Percentiles rank a stretch among this genome's conserved stretches.
These are phyloP conservation scores for Apostichopus japonicus DNA, from an alignment of 35 echinoderm and acorn worm species.

Conservation along the genomic window DNA sequence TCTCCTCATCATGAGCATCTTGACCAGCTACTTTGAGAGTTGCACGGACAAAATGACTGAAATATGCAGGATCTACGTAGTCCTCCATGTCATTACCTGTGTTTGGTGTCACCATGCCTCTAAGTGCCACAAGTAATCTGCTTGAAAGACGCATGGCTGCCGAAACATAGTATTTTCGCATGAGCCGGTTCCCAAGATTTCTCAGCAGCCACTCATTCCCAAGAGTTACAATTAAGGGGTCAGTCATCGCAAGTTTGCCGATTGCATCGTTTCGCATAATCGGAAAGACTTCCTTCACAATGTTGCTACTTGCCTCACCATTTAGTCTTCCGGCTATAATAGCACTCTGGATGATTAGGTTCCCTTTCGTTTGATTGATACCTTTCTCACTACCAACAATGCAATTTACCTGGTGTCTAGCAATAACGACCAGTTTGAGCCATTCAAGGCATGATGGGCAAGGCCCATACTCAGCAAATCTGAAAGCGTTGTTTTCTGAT, in stretches of 20 bases:
- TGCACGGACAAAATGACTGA: slow-evolving; percentile 33
- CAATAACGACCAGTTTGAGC: slow-evolving; percentile 25
- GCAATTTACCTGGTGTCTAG: slow-evolving; percentile 33
- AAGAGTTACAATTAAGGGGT: slow-evolving; percentile 36
- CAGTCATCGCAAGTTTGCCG: background rate
- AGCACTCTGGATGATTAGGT: slow-evolving; percentile 11
- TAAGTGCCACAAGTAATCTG: slow-evolving; percentile 43
- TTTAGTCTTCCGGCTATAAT: background rate
- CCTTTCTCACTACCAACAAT: background rate
- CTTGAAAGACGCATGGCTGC: slow-evolving; percentile 44
- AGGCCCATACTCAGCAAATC: slow-evolving; percentile 5
- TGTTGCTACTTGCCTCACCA: background rate
- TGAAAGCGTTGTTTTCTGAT: background rate
- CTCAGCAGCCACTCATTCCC: slow-evolving; percentile 47
- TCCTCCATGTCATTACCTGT: slow-evolving; percentile 34
- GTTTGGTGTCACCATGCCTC: background rate
- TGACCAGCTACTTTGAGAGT: slow-evolving; percentile 28
- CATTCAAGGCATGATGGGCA: slow-evolving; percentile 58
- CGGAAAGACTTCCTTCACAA: slow-evolving; percentile 50
- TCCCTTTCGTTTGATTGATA: background rate
- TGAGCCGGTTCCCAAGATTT: slow-evolving; percentile 52
- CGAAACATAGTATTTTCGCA: slow-evolving; percentile 66
- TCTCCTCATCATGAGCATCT: slow-evolving; percentile 39
- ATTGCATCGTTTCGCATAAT: slow-evolving; percentile 57
- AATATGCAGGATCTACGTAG: slow-evolving; percentile 47